Evolutionary conservation across 2,888 invertebrate genomes (phyloP).

Genomic region (Plebejus melissa): DNA sequence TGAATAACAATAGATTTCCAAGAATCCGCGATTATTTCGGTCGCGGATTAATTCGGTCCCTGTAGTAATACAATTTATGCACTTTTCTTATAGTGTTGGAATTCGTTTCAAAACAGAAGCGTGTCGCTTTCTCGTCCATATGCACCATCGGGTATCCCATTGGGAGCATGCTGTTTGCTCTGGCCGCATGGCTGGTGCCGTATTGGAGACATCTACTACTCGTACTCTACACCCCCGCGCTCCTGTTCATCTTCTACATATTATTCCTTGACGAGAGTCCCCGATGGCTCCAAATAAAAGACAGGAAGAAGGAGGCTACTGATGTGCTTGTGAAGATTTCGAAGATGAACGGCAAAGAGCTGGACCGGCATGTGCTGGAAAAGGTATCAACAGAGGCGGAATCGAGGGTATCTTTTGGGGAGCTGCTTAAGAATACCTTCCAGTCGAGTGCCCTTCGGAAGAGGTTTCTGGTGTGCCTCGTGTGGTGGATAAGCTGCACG

Average conservation of each 20-base stretch:
- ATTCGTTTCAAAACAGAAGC: slow-evolving; percentile 55
- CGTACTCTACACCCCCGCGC: slow-evolving; percentile 83
- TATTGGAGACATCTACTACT: slow-evolving; percentile 85
- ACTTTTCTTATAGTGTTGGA: slow-evolving; percentile 55
- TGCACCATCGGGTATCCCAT: slow-evolving; percentile 49
- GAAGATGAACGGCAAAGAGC: slow-evolving; percentile 54
- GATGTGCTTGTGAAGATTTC: slow-evolving; percentile 81
- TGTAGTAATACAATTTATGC: too few relatives aligned
- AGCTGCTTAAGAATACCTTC: slow-evolving; percentile 55
- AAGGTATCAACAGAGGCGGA: slow-evolving; percentile 47
- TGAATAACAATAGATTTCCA: too few relatives aligned
- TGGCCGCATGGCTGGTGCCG: slow-evolving; percentile 63
- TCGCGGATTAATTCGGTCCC: not conserved
- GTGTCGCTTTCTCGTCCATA: slow-evolving; percentile 51
- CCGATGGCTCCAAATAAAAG: slow-evolving; percentile 88
- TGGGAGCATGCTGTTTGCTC: slow-evolving; percentile 48
- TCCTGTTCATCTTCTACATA: slow-evolving; percentile 82
- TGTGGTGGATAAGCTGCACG: slow-evolving; percentile 81
- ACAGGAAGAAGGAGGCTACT: slow-evolving; percentile 81
- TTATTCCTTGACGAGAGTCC: slow-evolving; percentile 86
- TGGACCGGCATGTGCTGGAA: slow-evolving; percentile 50
- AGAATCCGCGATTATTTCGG: too few relatives aligned
- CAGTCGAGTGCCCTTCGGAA: slow-evolving; percentile 51
- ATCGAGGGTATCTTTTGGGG: slow-evolving; percentile 44
- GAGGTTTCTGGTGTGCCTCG: slow-evolving; percentile 59